These are phyloP conservation scores for Podarcis cretensis DNA, from an alignment of 2,113 vertebrate species.

Conservation along the genomic window DNA sequence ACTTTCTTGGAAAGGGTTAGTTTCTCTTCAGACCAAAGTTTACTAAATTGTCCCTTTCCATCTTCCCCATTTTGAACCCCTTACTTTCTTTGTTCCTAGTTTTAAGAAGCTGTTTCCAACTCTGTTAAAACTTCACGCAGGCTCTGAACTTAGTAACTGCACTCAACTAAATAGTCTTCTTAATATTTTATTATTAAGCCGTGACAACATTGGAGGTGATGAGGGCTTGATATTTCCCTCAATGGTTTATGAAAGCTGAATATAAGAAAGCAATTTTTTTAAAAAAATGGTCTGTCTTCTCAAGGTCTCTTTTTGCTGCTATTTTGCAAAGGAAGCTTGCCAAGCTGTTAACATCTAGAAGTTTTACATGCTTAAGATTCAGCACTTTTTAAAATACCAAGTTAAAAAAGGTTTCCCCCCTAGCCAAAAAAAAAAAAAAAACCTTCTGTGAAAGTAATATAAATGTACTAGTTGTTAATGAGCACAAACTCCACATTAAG, in stretches of 20 bases:
- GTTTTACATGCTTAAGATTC: conserved; percentile 2
- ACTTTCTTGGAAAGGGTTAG: not conserved
- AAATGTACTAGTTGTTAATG: not conserved
- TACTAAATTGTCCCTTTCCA: conserved; percentile 16
- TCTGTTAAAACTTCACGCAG: not conserved
- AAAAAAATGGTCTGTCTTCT: not conserved
- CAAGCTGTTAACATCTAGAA: not conserved
- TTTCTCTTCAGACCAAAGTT: conserved; percentile 7
- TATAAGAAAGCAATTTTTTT: not conserved
- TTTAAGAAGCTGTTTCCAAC: conserved; percentile 48
- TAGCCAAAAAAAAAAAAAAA: not conserved
- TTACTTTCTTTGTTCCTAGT: not conserved
- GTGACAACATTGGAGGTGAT: not conserved
- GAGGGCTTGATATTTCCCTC: conserved; percentile 1
- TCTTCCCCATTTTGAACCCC: not conserved
- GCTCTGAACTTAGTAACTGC: too few species aligned
- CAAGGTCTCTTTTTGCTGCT: not conserved
- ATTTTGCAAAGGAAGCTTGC: not conserved
- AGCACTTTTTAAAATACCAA: not conserved
- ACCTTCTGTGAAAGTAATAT: not conserved
- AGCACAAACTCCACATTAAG: not conserved
- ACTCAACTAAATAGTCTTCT: not conserved
- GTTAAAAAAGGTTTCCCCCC: not conserved
- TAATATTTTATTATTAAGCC: not conserved
- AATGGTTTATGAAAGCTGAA: not conserved